These are phyloP conservation scores for Anastrepha ludens DNA, from an alignment of 1,140 invertebrate species.

Conservation along the genomic window DNA sequence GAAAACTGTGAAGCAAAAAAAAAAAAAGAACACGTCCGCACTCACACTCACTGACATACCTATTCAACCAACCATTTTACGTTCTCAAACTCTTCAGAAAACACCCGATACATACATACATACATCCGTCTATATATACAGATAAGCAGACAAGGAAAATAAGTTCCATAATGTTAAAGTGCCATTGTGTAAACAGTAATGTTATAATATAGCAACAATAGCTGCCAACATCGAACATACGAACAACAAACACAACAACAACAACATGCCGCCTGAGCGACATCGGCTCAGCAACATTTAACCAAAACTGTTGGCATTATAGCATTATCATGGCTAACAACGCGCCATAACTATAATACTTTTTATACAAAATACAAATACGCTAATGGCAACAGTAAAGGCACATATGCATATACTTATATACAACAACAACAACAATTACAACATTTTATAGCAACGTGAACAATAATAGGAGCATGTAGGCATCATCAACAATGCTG, in stretches of 20 bases:
- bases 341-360: background rate
- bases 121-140: background rate
- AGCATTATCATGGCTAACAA: slow-evolving; percentile 45
- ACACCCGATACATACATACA: no score
- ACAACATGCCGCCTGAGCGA: background rate
- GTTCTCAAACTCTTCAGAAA: no score
- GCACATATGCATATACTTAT: background rate
- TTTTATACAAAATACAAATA: slow-evolving; percentile 11
- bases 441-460: background rate
- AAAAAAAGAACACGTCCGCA: no score
- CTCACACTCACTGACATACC: no score
- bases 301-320: slow-evolving; percentile 31
- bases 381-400: background rate
- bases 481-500: background rate
- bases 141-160: background rate
- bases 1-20: no score
- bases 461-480: no score
- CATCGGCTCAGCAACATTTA: slow-evolving; percentile 21
- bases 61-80: no score
- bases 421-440: background rate
- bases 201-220: slow-evolving; percentile 20
- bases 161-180: slow-evolving; percentile 35
- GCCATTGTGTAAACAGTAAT: slow-evolving; percentile 35
- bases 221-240: background rate
- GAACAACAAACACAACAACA: background rate